Evolutionary conservation across 2,797 vertebrate genomes (phyloP).

Genomic region (Melopsittacus undulatus): DNA sequence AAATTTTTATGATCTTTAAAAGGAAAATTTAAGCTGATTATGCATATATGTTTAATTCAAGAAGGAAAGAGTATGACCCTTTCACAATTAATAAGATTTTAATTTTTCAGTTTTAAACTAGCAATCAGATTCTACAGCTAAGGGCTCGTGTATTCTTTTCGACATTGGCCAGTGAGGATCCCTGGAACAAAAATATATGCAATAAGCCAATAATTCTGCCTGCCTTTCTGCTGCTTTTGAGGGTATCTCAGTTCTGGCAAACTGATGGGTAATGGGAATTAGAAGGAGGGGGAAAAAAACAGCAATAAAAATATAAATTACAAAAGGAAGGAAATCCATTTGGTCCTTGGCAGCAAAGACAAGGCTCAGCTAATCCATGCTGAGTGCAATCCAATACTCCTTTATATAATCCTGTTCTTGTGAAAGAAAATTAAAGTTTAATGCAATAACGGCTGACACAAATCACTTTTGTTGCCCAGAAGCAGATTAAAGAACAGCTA

Average conservation of each 20-base stretch:
- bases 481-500: conserved; percentile 84
- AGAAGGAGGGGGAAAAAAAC: conserved; percentile 66
- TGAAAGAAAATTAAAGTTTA: conserved; percentile 86
- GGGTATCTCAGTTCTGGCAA: conserved; percentile 74
- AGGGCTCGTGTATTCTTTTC: conserved; percentile 61
- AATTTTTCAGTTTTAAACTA: conserved; percentile 59
- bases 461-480: conserved; percentile 83
- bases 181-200: conserved; percentile 75
- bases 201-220: conserved; percentile 76
- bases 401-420: conserved; percentile 81
- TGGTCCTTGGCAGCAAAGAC: conserved; percentile 80
- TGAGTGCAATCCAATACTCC: conserved; percentile 84
- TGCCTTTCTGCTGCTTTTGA: conserved; percentile 72
- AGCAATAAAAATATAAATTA: conserved; percentile 83
- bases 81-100: conserved; percentile 18
- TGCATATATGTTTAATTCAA: not conserved
- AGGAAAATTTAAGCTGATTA: not conserved
- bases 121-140: conserved; percentile 19
- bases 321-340: conserved; percentile 83
- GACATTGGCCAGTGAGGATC: conserved; percentile 46
- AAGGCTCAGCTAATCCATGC: conserved; percentile 78
- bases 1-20: not conserved
- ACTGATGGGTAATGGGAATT: conserved; percentile 77
- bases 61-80: not conserved
- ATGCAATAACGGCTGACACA: conserved; percentile 84